Percentiles rank a stretch among this genome's conserved stretches.
Conservation (phyloP, 2,113 vertebrate genomes). For the Poeciliopsis retropinna region DNA sequence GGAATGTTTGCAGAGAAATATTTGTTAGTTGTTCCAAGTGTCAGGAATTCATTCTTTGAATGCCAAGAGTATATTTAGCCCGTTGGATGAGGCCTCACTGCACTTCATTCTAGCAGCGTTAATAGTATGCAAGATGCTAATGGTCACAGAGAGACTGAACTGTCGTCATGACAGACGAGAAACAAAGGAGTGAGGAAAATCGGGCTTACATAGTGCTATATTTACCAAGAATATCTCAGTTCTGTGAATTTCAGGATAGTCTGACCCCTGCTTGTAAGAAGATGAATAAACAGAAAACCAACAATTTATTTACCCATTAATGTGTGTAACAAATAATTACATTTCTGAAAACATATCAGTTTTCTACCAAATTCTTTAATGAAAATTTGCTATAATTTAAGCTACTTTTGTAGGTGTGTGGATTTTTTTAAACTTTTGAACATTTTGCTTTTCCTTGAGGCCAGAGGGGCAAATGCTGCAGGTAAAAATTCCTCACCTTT, state of each 20-base stretch:
- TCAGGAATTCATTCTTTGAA: too few relatives aligned
- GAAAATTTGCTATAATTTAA: not conserved
- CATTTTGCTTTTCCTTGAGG: not conserved
- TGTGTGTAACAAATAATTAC: not conserved
- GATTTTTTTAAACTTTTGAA: slow-evolving; percentile 7
- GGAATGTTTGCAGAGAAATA: not conserved
- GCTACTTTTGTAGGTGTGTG: slow-evolving; percentile 9
- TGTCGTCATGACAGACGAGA: not conserved
- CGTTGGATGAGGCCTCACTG: too few relatives aligned
- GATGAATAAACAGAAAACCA: slow-evolving; percentile 22
- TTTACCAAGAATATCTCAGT: not conserved
- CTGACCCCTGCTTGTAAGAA: slow-evolving; percentile 1
- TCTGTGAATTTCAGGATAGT: not conserved
- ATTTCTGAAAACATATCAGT: not conserved
- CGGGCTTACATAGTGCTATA: not conserved
- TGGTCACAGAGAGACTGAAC: not conserved
- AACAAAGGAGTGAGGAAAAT: not conserved
- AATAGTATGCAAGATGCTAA: not conserved
- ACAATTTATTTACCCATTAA: not conserved
- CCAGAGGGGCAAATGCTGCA: not conserved
- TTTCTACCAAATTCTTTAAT: not conserved
- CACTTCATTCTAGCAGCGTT: not conserved
- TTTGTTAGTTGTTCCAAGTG: not conserved
- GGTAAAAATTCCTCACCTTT: slow-evolving; percentile 6
- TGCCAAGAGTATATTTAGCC: too few relatives aligned